Conservation (phyloP, 2,888 invertebrate species). For the Cephonodes hylas region DNA sequence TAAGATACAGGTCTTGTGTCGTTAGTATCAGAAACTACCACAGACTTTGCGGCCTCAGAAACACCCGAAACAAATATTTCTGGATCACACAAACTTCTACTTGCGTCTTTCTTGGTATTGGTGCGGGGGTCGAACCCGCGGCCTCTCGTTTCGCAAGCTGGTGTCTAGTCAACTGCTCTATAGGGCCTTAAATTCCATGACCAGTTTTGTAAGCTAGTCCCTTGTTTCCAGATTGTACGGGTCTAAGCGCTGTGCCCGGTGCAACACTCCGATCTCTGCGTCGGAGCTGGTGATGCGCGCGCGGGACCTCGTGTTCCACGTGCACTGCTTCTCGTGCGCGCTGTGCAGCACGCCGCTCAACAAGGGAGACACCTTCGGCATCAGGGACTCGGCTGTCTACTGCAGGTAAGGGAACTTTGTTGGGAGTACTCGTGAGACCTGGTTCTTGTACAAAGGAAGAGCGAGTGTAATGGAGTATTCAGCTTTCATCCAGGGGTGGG, state of each 20-base stretch:
- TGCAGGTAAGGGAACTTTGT: constrained; percentile 82
- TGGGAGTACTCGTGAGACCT: constrained; percentile 10
- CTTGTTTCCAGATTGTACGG: constrained; percentile 89
- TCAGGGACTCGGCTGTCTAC: constrained; percentile 92
- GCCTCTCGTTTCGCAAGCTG: too few relatives aligned
- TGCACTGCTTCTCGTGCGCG: constrained; percentile 96
- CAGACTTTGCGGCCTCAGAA: too few relatives aligned
- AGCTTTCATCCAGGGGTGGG: too few relatives aligned
- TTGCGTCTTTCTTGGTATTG: too few relatives aligned
- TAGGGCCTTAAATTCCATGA: not conserved
- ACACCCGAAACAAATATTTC: too few relatives aligned
- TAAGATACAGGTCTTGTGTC: too few relatives aligned
- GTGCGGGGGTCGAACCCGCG: too few relatives aligned
- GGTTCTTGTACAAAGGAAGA: too few relatives aligned
- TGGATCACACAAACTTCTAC: too few relatives aligned
- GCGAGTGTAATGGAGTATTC: too few relatives aligned
- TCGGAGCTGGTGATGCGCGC: constrained; percentile 98
- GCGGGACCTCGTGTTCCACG: constrained; percentile 95
- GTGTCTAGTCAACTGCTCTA: too few relatives aligned
- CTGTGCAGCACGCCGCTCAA: constrained; percentile 92
- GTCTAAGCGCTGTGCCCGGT: constrained; percentile 93
- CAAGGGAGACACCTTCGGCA: constrained; percentile 97
- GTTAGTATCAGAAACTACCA: too few relatives aligned
- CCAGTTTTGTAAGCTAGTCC: not conserved
- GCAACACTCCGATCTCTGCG: constrained; percentile 92